phyloP scores from a whole-genome alignment of 2,113 vertebrate species.

The Danio rerio region DNA sequence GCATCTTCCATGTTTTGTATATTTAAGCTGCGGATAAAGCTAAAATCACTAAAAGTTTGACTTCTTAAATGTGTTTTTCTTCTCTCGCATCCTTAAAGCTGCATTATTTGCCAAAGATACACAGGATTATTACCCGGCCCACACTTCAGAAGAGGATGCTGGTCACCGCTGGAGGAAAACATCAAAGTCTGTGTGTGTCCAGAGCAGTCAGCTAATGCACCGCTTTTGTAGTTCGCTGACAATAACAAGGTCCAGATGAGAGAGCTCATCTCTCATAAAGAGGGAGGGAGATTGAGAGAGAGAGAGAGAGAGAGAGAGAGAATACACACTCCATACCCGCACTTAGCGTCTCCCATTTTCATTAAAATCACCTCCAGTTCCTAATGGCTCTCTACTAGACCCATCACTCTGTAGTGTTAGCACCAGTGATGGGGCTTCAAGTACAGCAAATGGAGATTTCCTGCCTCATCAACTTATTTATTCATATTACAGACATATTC shows the following conservation, averaged over 20 bases:
- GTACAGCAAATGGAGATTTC: slow-evolving; percentile 58
- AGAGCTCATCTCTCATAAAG: slow-evolving; percentile 64
- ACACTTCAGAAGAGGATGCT: slow-evolving; percentile 72
- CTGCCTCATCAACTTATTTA: slow-evolving; percentile 58
- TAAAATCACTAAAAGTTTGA: slow-evolving; percentile 50
- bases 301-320: slow-evolving; percentile 63
- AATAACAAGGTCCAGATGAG: slow-evolving; percentile 80
- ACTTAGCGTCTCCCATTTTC: slow-evolving; percentile 77
- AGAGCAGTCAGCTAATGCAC: slow-evolving; percentile 75
- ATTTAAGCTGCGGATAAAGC: slow-evolving; percentile 12
- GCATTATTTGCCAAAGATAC: slow-evolving; percentile 63
- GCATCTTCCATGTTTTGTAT: slow-evolving; percentile 9
- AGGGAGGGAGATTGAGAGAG: slow-evolving; percentile 68
- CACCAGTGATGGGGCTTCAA: slow-evolving; percentile 61
- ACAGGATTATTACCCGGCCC: slow-evolving; percentile 73
- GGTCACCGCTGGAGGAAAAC: slow-evolving; percentile 73
- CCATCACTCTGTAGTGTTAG: slow-evolving; percentile 59
- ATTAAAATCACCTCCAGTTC: slow-evolving; percentile 77
- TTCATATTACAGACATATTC: slow-evolving; percentile 60
- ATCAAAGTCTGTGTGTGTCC: slow-evolving; percentile 76
- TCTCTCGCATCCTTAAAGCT: slow-evolving; percentile 51
- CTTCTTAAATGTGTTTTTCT: slow-evolving; percentile 56
- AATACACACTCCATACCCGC: slow-evolving; percentile 71
- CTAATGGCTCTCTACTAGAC: slow-evolving; percentile 68
- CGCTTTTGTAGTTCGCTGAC: slow-evolving; percentile 78